Percentiles rank a stretch among this genome's conserved stretches.
Conservation (phyloP, 2,113 vertebrate species). For the Seriola rivoliana region DNA sequence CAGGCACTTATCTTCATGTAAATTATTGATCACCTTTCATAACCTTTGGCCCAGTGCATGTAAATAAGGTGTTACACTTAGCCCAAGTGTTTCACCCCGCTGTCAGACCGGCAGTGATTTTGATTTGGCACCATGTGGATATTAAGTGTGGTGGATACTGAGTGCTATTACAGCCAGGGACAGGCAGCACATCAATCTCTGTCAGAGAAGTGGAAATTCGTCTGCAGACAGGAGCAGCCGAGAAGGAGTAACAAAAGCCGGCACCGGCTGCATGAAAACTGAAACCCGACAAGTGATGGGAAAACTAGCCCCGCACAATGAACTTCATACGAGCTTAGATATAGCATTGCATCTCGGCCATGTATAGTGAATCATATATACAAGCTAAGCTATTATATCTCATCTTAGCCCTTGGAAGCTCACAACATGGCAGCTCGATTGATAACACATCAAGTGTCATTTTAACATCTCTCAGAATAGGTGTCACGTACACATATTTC, state of each 20-base stretch:
- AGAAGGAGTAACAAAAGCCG: conserved; percentile 40
- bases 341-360: conserved; percentile 24
- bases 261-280: conserved; percentile 51
- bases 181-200: conserved; percentile 76
- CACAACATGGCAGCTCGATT: conserved; percentile 6
- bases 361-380: conserved; percentile 22
- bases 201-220: conserved; percentile 66
- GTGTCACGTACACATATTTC: conserved; percentile 5
- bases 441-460: not conserved
- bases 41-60: conserved; percentile 57
- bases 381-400: conserved; percentile 14
- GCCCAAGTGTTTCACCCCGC: conserved; percentile 42
- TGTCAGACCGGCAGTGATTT: conserved; percentile 56
- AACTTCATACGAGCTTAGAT: conserved; percentile 25
- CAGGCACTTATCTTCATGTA: conserved; percentile 66
- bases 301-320: conserved; percentile 46
- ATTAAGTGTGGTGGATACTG: conserved; percentile 76
- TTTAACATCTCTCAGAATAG: not conserved
- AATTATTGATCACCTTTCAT: conserved; percentile 74
- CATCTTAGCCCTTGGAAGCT: conserved; percentile 1
- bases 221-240: conserved; percentile 51
- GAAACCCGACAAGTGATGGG: conserved; percentile 51
- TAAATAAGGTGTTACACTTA: conserved; percentile 68
- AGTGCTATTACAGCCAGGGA: conserved; percentile 65
- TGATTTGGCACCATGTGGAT: conserved; percentile 78